Conservation (phyloP, 2,113 vertebrate species). For the Mustela lutreola region DNA sequence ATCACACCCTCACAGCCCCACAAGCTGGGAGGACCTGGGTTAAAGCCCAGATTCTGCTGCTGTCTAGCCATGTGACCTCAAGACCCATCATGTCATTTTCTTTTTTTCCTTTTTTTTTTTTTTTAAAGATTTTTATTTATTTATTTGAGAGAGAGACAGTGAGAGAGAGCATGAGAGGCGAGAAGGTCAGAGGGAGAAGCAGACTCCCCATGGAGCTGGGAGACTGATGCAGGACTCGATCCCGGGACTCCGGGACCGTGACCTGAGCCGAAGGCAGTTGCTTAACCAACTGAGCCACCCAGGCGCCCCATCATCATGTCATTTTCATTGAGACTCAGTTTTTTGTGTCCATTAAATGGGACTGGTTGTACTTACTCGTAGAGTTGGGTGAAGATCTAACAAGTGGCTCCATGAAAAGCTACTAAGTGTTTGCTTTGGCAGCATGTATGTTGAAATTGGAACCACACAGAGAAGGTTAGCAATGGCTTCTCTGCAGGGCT, state of each 20-base stretch:
- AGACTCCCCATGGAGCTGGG: no score
- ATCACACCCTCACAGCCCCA: background rate
- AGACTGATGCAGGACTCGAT: no score
- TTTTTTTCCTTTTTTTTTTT: no score
- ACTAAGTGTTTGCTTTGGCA: background rate
- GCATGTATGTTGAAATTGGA: background rate
- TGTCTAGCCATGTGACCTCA: background rate
- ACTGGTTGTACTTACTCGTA: background rate
- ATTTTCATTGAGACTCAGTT: background rate
- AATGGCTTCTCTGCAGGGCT: background rate
- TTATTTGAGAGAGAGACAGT: no score
- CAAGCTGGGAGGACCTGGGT: background rate
- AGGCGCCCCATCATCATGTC: background rate
- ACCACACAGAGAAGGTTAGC: background rate
- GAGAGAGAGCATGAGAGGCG: no score
- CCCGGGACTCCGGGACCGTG: no score
- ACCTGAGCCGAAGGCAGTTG: no score
- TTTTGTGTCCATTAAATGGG: conserved; percentile 29
- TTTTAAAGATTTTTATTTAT: no score
- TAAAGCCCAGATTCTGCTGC: background rate
- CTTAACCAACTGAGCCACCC: no score
- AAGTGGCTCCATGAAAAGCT: background rate
- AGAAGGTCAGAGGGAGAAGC: no score
- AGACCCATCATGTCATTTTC: background rate
- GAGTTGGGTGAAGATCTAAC: background rate